Evolutionary conservation across 2,888 invertebrate genomes (phyloP).

Genomic region (Doris montereyensis): DNA sequence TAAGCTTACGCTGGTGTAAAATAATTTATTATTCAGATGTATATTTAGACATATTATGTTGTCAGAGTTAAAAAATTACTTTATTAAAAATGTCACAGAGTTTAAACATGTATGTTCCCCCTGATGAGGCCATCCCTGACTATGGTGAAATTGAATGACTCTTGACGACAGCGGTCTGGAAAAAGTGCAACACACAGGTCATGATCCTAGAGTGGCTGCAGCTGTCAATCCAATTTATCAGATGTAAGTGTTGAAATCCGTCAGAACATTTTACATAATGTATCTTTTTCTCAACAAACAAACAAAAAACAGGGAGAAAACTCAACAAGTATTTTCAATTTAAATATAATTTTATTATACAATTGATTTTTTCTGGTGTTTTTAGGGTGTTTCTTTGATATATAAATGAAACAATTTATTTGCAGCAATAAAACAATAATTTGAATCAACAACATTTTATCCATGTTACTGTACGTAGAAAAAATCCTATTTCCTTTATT

Average conservation of each 20-base stretch:
- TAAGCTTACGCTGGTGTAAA: background rate
- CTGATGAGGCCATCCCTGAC: slow-evolving; percentile 67
- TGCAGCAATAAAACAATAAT: too few relatives aligned
- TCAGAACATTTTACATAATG: too few relatives aligned
- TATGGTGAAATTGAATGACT: slow-evolving; percentile 66
- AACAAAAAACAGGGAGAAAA: too few relatives aligned
- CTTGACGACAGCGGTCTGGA: slow-evolving; percentile 51
- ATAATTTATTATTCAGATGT: background rate
- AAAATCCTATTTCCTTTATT: background rate
- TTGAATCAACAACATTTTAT: too few relatives aligned
- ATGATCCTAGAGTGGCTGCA: slow-evolving; percentile 47
- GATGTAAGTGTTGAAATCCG: slow-evolving; percentile 54
- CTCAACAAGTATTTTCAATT: too few relatives aligned
- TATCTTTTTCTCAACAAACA: too few relatives aligned
- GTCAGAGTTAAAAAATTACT: background rate
- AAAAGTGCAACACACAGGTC: slow-evolving; percentile 46
- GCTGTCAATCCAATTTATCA: slow-evolving; percentile 60
- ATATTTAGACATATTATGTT: too few relatives aligned
- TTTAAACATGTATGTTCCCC: slow-evolving; percentile 70
- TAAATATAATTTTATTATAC: too few relatives aligned
- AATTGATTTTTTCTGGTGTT: background rate
- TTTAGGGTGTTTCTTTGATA: too few relatives aligned
- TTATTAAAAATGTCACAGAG: slow-evolving; percentile 52
- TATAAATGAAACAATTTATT: too few relatives aligned
- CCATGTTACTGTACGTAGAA: too few relatives aligned